Conservation (phyloP, 1,140 invertebrate genomes). For the Aphaenogaster ashmeadi region DNA sequence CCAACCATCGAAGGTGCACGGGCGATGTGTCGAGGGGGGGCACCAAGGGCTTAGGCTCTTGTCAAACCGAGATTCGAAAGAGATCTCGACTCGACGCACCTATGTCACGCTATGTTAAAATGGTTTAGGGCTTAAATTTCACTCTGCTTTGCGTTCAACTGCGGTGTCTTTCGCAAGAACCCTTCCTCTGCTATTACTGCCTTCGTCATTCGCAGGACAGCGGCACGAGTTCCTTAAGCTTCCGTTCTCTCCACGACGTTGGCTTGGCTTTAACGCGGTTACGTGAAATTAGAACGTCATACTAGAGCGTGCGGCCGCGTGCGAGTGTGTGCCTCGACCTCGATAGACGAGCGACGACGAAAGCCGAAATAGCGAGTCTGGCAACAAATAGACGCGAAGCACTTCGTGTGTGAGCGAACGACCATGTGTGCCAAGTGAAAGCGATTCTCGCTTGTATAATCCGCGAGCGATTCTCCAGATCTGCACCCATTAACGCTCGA, state of each 20-base stretch:
- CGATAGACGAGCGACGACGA: constrained; percentile 59
- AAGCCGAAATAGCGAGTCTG: constrained; percentile 58
- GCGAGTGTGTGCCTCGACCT: constrained; percentile 54
- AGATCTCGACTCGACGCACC: too few relatives aligned
- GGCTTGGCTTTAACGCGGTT: constrained; percentile 65
- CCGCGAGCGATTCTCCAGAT: constrained; percentile 18
- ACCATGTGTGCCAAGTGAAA: constrained; percentile 70
- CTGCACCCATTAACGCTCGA: neutral
- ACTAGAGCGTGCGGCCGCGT: constrained; percentile 60
- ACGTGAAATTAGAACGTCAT: constrained; percentile 73
- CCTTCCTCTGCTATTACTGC: constrained; percentile 1
- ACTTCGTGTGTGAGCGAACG: constrained; percentile 17
- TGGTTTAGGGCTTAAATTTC: constrained; percentile 48
- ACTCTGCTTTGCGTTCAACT: constrained; percentile 43
- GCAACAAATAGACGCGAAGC: constrained; percentile 58
- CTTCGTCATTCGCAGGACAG: constrained; percentile 28
- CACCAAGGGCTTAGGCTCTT: too few relatives aligned
- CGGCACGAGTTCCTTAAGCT: constrained; percentile 50
- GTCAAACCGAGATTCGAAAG: too few relatives aligned
- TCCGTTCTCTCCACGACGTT: constrained; percentile 15
- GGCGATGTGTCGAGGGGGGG: too few relatives aligned
- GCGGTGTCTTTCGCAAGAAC: constrained; percentile 22
- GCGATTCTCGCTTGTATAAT: constrained; percentile 69
- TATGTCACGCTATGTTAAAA: neutral
- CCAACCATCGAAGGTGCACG: too few relatives aligned